Base-by-base conservation (phyloP, 2,888 invertebrate species). In the Dolichopus griseipennis region DNA sequence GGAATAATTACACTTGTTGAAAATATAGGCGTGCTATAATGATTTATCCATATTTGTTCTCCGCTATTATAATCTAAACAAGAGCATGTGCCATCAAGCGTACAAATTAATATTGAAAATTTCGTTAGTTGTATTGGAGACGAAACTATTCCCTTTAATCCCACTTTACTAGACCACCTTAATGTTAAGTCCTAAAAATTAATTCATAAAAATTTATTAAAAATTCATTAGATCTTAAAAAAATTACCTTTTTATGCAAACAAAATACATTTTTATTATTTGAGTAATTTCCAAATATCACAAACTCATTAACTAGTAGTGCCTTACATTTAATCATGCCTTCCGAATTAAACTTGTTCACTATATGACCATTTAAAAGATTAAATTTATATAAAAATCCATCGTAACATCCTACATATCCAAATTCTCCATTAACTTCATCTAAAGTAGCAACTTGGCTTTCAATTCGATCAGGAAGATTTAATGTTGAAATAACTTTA, bases 321-420 rank as follows among this genome's bases (percentile, higher is more conserved):
- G 79, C 76, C 67, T 75, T 76, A 5, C 78, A 75, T 68, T 81
- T 81, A 20, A 81, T 79, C 77, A 80, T 78, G 27, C 78, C 81
- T 1, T 74, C 76, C 4, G 87, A 79, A 68, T 84, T 78, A 64
- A 82, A 81, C 27, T 80, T 83, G 92, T 92, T 92, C 41, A 79
- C 67, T n/a, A 85, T 73, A 27, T 76, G 75, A 0, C 91, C 87
- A 15, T 78, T 79, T 61, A 78, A 75, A 69, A 85, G 83, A 65
- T 80, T 76, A 70, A 93, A 82, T 72, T 88, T 88, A 72, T 93
- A 88, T 1, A 95, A 77, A 18, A 83, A 83, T 7, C 90, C 88
- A 80, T 93, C 88, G 78, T 92, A 90, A 70, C 92, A 89, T 21
- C 93, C 93, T 22, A 93, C 87, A 69, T 89, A 83, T 0, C 90